These are phyloP conservation scores for Anhinga rufa DNA, from an alignment of 2,113 vertebrate genomes.

Conservation along the genomic window DNA sequence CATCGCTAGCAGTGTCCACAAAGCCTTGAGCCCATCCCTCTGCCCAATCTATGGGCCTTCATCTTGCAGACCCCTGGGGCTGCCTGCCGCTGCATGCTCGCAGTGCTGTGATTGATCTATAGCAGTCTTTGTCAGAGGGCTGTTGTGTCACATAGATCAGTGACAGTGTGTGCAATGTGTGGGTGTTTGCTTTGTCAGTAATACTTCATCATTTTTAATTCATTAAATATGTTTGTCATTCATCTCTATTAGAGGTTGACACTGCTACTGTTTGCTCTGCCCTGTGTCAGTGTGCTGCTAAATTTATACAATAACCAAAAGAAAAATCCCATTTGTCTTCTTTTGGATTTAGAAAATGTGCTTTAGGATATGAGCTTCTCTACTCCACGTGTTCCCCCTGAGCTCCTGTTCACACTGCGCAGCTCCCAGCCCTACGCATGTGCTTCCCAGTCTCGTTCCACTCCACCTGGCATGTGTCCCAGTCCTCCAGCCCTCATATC, in stretches of 20 bases:
- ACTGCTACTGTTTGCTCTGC: conserved; percentile 10
- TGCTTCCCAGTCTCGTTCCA: accelerated
- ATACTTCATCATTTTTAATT: conserved; percentile 25
- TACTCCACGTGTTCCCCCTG: accelerated
- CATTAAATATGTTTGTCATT: conserved; percentile 27
- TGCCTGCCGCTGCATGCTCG: background rate
- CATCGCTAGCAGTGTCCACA: background rate
- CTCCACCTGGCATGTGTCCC: background rate
- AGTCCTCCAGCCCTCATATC: background rate
- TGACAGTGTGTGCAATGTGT: background rate
- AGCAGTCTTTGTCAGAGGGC: background rate
- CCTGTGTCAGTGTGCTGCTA: background rate
- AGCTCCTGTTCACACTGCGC: background rate
- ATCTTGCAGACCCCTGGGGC: background rate
- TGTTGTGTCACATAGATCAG: background rate
- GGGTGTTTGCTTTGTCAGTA: background rate
- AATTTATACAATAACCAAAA: background rate
- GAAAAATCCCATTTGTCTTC: conserved; percentile 15
- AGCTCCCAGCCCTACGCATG: background rate
- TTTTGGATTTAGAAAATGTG: background rate
- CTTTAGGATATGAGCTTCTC: background rate
- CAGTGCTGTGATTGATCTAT: background rate
- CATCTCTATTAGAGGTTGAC: conserved; percentile 7
- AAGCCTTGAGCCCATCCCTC: background rate
- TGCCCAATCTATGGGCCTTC: background rate